Conservation (phyloP, 2,113 vertebrate species). For the Tychaedon coryphoeus region DNA sequence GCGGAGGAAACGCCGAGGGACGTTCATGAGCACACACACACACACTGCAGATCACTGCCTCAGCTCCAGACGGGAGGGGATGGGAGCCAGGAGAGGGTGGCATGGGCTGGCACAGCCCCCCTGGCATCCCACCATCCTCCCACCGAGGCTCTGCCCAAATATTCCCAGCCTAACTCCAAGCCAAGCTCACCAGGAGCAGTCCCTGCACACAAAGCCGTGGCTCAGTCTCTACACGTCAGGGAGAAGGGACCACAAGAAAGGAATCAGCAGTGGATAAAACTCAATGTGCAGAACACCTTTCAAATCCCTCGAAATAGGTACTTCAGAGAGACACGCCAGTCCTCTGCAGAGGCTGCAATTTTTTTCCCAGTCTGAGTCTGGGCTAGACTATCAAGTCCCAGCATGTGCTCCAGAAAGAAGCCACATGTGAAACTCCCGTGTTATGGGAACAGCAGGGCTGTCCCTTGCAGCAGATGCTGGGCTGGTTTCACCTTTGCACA, state of each 20-base stretch:
- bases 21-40: neutral
- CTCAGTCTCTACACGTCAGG: neutral
- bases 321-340: conserved; percentile 2
- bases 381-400: conserved; percentile 30
- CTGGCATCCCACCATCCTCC: neutral
- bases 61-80: neutral
- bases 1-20: neutral
- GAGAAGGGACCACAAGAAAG: conserved; percentile 36
- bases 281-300: conserved; percentile 15
- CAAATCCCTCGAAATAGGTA: neutral
- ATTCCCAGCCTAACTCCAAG: neutral
- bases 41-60: conserved; percentile 2
- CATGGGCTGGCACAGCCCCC: neutral
- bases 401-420: conserved; percentile 20
- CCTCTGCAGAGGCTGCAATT: neutral
- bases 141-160: neutral
- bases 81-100: neutral
- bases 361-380: conserved; percentile 15
- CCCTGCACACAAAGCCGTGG: neutral
- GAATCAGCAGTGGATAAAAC: neutral
- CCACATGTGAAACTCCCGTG: conserved; percentile 10
- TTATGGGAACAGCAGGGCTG: conserved; percentile 12
- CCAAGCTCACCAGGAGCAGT: neutral
- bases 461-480: neutral
- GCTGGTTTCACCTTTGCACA: neutral